Conservation (phyloP, 2,888 invertebrate species). For the Creontiades dilutus region DNA sequence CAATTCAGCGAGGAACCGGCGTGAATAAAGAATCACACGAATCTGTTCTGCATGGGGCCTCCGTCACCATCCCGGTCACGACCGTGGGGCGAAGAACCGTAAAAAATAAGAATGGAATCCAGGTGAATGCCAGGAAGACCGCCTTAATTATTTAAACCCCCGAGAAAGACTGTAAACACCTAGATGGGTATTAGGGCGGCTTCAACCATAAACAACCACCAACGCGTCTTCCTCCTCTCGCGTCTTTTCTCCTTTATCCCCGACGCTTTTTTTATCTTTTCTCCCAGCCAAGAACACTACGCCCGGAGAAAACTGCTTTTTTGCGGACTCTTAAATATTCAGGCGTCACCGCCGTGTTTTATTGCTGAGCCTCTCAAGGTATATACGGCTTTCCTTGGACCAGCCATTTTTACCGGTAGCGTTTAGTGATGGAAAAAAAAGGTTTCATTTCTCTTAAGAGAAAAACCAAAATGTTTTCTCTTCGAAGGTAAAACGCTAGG, state of each 20-base stretch:
- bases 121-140: constrained; percentile 49
- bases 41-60: not conserved
- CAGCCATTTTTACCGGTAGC: constrained; percentile 18
- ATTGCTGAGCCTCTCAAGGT: constrained; percentile 35
- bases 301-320: constrained; percentile 63
- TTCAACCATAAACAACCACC: constrained; percentile 57
- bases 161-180: constrained; percentile 63
- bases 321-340: constrained; percentile 67
- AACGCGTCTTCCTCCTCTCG: constrained; percentile 39
- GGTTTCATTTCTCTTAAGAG: constrained; percentile 27
- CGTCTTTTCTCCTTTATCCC: not conserved
- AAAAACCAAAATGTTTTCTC: constrained; percentile 28
- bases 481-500: not conserved
- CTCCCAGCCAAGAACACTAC: constrained; percentile 40
- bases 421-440: constrained; percentile 26
- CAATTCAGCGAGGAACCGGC: no score
- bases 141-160: constrained; percentile 57
- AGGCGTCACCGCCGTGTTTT: constrained; percentile 64
- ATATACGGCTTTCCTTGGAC: constrained; percentile 35
- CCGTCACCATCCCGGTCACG: not conserved
- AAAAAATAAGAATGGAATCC: constrained; percentile 45
- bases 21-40: not conserved
- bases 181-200: constrained; percentile 58
- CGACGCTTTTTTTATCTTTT: not conserved
- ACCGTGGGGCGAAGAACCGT: not conserved